Evolutionary conservation across 2,888 invertebrate genomes (phyloP).

Genomic region (Agriopis leucophaearia): DNA sequence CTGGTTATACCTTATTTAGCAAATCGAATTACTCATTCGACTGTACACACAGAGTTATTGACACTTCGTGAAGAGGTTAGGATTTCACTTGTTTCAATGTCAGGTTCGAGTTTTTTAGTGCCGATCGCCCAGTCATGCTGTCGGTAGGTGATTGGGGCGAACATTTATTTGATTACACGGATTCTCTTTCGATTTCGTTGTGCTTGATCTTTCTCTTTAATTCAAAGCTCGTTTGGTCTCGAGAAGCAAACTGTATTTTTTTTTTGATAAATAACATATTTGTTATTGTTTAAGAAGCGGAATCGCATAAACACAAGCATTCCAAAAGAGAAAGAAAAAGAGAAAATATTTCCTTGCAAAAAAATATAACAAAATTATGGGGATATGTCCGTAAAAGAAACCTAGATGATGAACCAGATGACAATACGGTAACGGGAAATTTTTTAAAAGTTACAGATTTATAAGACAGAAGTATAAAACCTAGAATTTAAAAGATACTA

Average conservation of each 20-base stretch:
- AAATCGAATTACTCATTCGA: slow-evolving; percentile 10
- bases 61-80: slow-evolving; percentile 60
- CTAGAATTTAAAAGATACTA: neutral
- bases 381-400: too few species aligned
- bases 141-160: slow-evolving; percentile 45
- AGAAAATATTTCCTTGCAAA: too few species aligned
- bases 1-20: neutral
- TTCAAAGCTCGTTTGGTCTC: neutral
- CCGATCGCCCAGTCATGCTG: slow-evolving; percentile 41
- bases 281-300: too few species aligned
- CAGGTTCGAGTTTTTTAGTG: slow-evolving; percentile 50
- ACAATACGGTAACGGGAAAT: neutral
- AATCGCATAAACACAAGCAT: too few species aligned
- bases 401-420: too few species aligned
- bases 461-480: neutral
- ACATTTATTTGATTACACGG: slow-evolving; percentile 49
- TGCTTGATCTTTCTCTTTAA: slow-evolving; percentile 25
- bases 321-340: neutral
- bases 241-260: neutral
- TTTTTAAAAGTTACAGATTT: neutral
- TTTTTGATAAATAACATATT: too few species aligned
- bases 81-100: slow-evolving; percentile 72
- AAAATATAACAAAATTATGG: too few species aligned
- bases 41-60: slow-evolving; percentile 53
- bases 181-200: slow-evolving; percentile 38